Conservation (phyloP, 2,888 invertebrate genomes). For the Smittia aterrima region DNA sequence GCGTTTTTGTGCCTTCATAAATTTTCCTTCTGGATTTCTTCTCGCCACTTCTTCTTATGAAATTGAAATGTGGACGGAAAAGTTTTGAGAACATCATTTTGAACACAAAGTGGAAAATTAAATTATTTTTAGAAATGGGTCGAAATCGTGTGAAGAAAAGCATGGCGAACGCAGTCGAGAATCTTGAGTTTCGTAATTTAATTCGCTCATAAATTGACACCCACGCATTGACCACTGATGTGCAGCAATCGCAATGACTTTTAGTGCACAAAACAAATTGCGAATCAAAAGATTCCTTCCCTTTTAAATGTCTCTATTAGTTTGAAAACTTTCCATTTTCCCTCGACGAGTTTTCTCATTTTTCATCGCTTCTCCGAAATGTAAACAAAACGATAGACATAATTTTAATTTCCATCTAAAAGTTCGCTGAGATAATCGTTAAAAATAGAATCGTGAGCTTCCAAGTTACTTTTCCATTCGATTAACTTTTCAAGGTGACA, state of each 20-base stretch:
- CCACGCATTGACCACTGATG: neutral
- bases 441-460: neutral
- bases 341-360: neutral
- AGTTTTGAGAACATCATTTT: no score
- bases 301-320: no score
- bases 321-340: no score
- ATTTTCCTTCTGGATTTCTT: no score
- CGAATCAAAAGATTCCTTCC: neutral
- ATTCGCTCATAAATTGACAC: neutral
- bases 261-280: neutral
- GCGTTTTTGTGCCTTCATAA: no score
- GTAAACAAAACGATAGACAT: neutral
- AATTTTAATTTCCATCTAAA: neutral
- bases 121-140: constrained; percentile 8
- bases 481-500: neutral
- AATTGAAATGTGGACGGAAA: no score
- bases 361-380: neutral
- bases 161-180: neutral
- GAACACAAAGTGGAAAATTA: constrained; percentile 3
- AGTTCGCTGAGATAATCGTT: neutral
- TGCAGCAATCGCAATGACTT: neutral
- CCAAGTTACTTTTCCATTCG: no score
- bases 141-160: neutral
- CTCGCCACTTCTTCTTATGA: no score
- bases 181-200: neutral